phyloP scores from a whole-genome alignment of 2,797 vertebrate genomes.

The Odontamblyopus lacepedii region DNA sequence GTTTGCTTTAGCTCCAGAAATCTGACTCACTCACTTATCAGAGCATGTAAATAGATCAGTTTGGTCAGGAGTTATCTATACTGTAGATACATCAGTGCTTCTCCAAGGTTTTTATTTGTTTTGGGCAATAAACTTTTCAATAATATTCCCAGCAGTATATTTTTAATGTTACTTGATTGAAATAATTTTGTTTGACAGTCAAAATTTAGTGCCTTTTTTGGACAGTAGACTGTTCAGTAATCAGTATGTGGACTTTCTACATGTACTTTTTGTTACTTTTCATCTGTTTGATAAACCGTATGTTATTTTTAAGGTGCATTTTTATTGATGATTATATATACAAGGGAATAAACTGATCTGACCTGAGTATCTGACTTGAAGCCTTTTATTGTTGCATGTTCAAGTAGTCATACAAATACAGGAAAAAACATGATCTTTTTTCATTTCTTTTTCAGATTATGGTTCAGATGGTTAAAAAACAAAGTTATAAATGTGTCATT shows the following conservation, averaged over 20 bases:
- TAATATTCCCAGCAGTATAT: conserved; percentile 64
- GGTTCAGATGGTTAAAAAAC: conserved; percentile 72
- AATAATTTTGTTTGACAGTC: conserved; percentile 84
- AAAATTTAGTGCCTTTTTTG: conserved; percentile 99
- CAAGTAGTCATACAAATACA: conserved; percentile 18
- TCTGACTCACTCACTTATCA: background rate
- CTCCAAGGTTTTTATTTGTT: conserved; percentile 27
- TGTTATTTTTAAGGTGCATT: conserved; percentile 97
- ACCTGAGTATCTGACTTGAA: conserved; percentile 49
- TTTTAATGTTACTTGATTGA: conserved; percentile 68
- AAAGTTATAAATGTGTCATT: conserved; percentile 83
- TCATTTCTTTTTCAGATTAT: conserved; percentile 65
- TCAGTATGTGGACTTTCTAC: conserved; percentile 90
- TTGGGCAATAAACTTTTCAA: conserved; percentile 63
- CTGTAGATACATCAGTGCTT: conserved; percentile 14
- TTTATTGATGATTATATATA: conserved; percentile 98
- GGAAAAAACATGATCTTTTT: conserved; percentile 39
- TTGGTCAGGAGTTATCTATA: conserved; percentile 24
- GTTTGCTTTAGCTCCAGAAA: background rate
- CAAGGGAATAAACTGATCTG: conserved; percentile 91
- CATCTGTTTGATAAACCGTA: conserved; percentile 84
- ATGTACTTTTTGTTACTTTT: conserved; percentile 98
- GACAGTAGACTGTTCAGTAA: conserved; percentile 99
- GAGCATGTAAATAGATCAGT: conserved; percentile 30
- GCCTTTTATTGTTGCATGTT: conserved; percentile 8